Percentiles rank a stretch among this genome's conserved stretches.
Evolutionary conservation across 35 echinoderm and acorn worm genomes (phyloP).

Genomic region (Heliocidaris tuberculata): DNA sequence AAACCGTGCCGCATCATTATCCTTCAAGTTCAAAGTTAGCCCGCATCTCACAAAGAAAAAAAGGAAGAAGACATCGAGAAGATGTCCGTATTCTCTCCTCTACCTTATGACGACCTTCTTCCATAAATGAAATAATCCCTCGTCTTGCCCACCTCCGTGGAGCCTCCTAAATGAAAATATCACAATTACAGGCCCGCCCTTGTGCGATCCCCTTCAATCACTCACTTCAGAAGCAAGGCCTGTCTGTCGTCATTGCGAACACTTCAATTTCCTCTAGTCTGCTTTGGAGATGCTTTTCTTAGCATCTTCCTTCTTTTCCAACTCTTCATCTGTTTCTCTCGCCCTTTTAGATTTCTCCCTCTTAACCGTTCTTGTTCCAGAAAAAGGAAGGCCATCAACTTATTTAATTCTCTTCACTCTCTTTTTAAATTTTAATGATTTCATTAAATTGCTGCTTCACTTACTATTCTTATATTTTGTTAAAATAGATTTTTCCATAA

Average conservation of each 20-base stretch:
- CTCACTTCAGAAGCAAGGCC: neutral
- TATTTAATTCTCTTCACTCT: neutral
- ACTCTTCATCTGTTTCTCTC: neutral
- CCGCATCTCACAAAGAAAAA: neutral
- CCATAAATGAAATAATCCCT: neutral
- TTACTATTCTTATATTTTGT: neutral
- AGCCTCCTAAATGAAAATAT: conserved; percentile 18
- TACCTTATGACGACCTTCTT: neutral
- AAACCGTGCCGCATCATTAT: neutral
- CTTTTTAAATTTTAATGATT: neutral
- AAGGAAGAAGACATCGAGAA: neutral
- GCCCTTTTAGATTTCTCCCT: neutral
- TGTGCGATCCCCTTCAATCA: conserved; percentile 1
- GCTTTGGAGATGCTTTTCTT: neutral
- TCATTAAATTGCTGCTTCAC: too few relatives aligned
- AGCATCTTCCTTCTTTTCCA: neutral
- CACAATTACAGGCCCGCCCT: neutral
- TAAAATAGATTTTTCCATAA: neutral
- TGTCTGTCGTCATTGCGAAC: neutral
- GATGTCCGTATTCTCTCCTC: neutral
- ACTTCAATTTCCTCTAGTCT: conserved; percentile 3
- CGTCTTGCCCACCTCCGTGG: neutral
- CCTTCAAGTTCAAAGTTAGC: neutral
- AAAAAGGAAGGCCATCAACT: neutral
- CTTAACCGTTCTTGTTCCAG: neutral